These are phyloP conservation scores for Carcharodon carcharias DNA, from an alignment of 2,797 vertebrate species.

Conservation along the genomic window DNA sequence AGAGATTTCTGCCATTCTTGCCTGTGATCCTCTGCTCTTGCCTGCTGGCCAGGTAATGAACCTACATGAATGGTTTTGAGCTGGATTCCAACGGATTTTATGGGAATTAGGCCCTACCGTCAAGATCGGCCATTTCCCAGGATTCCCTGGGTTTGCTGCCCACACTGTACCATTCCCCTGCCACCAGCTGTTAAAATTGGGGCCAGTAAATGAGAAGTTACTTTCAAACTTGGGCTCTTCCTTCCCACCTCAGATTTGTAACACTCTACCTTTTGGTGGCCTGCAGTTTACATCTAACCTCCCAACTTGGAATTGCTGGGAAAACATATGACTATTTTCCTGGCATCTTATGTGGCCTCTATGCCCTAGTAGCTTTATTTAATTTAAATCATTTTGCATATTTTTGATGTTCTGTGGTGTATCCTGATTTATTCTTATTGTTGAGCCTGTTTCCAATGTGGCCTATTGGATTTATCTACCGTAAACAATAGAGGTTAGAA, in stretches of 20 bases:
- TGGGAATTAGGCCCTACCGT: background rate
- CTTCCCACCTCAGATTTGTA: background rate
- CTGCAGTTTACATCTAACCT: background rate
- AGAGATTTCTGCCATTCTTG: background rate
- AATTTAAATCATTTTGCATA: background rate
- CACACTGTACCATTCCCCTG: no score
- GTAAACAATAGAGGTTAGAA: conserved; percentile 29
- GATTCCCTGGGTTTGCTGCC: background rate
- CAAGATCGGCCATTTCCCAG: no score
- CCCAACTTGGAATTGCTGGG: background rate
- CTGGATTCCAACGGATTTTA: background rate
- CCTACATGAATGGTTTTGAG: background rate
- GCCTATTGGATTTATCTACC: background rate
- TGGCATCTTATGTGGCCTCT: background rate
- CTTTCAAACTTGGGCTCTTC: background rate
- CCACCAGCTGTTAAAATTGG: background rate
- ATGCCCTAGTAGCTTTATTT: background rate
- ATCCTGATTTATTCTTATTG: background rate
- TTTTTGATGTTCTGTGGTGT: background rate
- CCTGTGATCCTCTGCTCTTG: background rate
- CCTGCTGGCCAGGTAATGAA: background rate
- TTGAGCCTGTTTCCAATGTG: background rate
- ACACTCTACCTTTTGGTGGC: background rate
- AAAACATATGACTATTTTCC: background rate
- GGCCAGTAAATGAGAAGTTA: background rate